Base-by-base conservation (phyloP, 1,140 invertebrate species). In the Ceratina japonica region DNA sequence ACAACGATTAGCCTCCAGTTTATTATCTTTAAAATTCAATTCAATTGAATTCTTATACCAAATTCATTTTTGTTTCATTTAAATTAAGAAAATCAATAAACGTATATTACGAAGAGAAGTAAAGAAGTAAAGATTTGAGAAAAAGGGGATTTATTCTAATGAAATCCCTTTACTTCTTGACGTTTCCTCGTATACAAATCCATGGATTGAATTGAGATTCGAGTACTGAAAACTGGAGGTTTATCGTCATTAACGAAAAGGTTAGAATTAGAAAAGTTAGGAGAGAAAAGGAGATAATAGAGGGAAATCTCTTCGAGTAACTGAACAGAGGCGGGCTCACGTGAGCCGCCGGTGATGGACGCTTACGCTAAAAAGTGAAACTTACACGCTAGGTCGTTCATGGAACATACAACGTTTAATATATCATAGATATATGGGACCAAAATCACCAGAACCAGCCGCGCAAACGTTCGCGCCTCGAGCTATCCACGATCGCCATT, bases 381-480 rank as follows among this genome's bases (percentile, higher is more conserved):
- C 80, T 85, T 86, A 79, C 75, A 72, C 20, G 82, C 86, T 90
- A 90, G 90, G 89, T 94, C 94, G 96, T 97, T 97, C 96, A 97
- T 96, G 96, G 96, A 97, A 97, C 96, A 95, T 97, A 97, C 96
- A 93, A 93, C 92, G 93, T 94, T 93, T 95, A 95, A 97, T 97
- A 97, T 97, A 97, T 97, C 96, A 97, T 97, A 97, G 96, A 97
- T 97, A 97, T 97, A 97, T 97, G 96, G 96, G 96, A 96, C 95
- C 95, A 95, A 96, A 95, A 95, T 95, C 89, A 92, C 92, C 90
- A 88, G 88, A 90, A 88, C 95, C 95, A 95, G 94, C 94, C 93
- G 93, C 92, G 66, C 77, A 58, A 72, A 52, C 63, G 64, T 72
- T 49, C 44, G 20, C n/a, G 74, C 84, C 81, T 78, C 85, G 85